These are phyloP conservation scores for Danio rerio DNA, from an alignment of 2,113 vertebrate species.

Conservation along the genomic window DNA sequence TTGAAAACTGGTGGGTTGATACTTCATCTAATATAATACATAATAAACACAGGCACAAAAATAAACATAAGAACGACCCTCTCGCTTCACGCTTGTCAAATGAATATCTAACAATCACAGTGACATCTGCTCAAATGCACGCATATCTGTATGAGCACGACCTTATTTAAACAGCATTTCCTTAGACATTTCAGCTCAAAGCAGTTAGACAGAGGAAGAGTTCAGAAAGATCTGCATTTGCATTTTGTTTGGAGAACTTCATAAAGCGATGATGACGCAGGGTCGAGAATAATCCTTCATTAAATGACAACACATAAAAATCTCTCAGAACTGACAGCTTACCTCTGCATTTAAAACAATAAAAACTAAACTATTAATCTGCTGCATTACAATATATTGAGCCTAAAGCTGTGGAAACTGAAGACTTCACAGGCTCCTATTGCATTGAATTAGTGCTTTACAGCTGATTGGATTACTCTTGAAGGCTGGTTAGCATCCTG, in stretches of 20 bases:
- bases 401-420: constrained; percentile 12
- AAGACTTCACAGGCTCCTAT: background rate
- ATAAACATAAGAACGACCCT: background rate
- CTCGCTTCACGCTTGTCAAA: background rate
- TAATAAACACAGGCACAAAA: background rate
- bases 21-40: background rate
- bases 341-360: background rate
- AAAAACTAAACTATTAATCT: constrained; percentile 14
- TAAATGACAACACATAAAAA: constrained; percentile 3
- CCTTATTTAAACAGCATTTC: background rate
- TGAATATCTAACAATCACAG: background rate
- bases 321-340: constrained; percentile 5
- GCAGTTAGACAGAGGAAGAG: background rate
- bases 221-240: background rate
- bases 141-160: background rate
- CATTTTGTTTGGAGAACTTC: constrained; percentile 15
- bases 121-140: background rate
- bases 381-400: too few relatives aligned
- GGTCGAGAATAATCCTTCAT: constrained; percentile 10
- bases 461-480: constrained; percentile 2
- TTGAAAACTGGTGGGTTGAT: background rate
- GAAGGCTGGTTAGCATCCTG: constrained; percentile 10
- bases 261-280: background rate
- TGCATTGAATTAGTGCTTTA: background rate
- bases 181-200: constrained; percentile 3